Evolutionary conservation across 2,113 vertebrate species (phyloP), one percentile per base, ranked within the genome.

Genomic region (Syngnathus scovelli): DNA sequence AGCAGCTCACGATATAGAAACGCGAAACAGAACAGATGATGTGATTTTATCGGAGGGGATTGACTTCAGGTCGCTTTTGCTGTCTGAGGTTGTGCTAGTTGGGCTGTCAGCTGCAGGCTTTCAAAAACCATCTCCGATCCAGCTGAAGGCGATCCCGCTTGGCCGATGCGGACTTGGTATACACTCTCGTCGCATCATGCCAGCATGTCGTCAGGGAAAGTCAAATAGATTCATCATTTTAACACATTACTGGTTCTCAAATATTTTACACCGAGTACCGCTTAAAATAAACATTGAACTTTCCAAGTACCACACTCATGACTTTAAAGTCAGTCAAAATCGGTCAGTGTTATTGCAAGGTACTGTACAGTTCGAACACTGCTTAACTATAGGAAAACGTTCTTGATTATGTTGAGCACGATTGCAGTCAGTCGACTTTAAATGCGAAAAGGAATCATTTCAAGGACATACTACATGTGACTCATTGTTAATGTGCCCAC

Each of bases 71-170:
- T 95, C 95, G 0, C 76, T 99, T 82, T 88, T 99, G 69, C 84
- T 98, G 41, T 97, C 95, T 1, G 89, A 80, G 74, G 90, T 92
- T 0, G 95, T 99, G 61, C 80, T 98, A 74, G 92, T 92, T 11
- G 96, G 96, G 16, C 88, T 99, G 74, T 83, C 90, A 63, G 89
- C 93, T 1, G 86, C 95, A 0, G 96, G 96, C 0, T 98, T 98
- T 71, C 89, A 89, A 59, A 90, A 91, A 69, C 96, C 96, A 0
- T 98, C 96, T 1, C 96, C 96, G 0, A 95, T 98, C 55, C 96
- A 99, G 85, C 92, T 98, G 13, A 97, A 98, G 79, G 95, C 96
- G 23, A 99, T 99, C 78, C 96, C 96, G 8, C 86, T 98, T 56
- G 96, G 95, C 15, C 93, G 96, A 70, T 98, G 96, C 78, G 96